Evolutionary conservation across 2,113 vertebrate genomes (phyloP).

Genomic region (Ictidomys tridecemlineatus): DNA sequence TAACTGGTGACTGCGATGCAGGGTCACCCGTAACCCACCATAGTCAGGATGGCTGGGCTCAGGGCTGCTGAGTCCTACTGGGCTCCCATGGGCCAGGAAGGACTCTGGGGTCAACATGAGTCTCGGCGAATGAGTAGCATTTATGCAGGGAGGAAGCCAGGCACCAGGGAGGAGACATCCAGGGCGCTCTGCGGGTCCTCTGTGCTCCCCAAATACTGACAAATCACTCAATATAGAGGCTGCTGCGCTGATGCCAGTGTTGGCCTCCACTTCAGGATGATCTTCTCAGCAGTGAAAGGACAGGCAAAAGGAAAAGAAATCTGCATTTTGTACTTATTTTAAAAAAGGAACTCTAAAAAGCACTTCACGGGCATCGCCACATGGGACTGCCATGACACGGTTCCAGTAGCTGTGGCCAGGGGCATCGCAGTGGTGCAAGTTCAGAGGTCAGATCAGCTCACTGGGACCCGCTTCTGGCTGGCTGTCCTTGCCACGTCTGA

Average conservation of each 20-base stretch:
- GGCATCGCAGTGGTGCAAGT: accelerated
- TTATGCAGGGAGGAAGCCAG: background rate
- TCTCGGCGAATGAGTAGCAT: background rate
- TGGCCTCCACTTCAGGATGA: background rate
- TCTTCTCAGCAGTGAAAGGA: background rate
- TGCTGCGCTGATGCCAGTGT: accelerated
- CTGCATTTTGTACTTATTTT: accelerated
- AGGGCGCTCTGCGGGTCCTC: accelerated
- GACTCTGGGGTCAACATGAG: background rate
- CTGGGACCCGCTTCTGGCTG: accelerated
- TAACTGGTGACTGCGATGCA: accelerated
- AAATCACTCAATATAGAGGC: no score
- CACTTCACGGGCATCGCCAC: accelerated
- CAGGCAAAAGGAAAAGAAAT: background rate
- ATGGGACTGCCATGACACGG: accelerated
- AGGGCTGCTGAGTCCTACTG: no score
- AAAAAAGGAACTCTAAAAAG: background rate
- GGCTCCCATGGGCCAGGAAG: accelerated
- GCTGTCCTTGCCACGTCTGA: no score
- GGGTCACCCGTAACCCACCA: no score
- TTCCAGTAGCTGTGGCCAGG: accelerated
- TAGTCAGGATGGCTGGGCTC: no score
- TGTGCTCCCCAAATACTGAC: background rate
- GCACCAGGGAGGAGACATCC: accelerated
- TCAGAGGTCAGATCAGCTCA: background rate